Percentiles rank a stretch among this genome's conserved stretches.
These are phyloP conservation scores for Euura lappo DNA, from an alignment of 1,140 invertebrate species.

Conservation along the genomic window DNA sequence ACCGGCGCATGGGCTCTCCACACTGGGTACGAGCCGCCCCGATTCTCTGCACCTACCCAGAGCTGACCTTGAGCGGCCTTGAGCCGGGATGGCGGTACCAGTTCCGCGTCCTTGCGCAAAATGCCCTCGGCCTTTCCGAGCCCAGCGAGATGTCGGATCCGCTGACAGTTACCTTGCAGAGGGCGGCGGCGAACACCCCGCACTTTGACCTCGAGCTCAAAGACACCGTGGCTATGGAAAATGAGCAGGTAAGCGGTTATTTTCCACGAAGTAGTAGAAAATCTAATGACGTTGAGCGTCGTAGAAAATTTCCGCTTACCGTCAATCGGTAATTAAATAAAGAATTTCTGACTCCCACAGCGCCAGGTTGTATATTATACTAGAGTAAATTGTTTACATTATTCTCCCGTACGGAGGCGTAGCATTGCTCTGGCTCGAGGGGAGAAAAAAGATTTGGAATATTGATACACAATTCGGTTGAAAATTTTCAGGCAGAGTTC, in stretches of 20 bases:
- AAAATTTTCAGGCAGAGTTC: constrained; percentile 70
- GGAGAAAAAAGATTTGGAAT: background rate
- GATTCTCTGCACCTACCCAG: constrained; percentile 69
- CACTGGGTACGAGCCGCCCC: constrained; percentile 81
- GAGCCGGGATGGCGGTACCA: constrained; percentile 88
- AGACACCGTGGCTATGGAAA: constrained; percentile 74
- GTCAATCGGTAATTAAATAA: no score
- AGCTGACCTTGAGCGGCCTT: constrained; percentile 77
- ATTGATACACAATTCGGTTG: background rate
- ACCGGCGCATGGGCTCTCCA: constrained; percentile 75
- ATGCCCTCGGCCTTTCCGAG: constrained; percentile 80
- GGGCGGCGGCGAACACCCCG: constrained; percentile 70
- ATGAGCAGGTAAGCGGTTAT: constrained; percentile 68
- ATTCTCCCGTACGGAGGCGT: no score
- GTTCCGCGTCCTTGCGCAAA: constrained; percentile 88
- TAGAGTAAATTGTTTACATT: no score
- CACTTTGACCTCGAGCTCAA: constrained; percentile 71
- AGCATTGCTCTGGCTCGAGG: no score
- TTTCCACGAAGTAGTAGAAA: no score
- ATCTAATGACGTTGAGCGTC: no score
- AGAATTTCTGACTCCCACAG: no score
- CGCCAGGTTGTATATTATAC: no score
- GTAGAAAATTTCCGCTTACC: no score
- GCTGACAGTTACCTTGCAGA: constrained; percentile 75
- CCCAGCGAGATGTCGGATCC: constrained; percentile 80